Conservation (phyloP, 2,888 invertebrate species). For the Agrotis ipsilon region DNA sequence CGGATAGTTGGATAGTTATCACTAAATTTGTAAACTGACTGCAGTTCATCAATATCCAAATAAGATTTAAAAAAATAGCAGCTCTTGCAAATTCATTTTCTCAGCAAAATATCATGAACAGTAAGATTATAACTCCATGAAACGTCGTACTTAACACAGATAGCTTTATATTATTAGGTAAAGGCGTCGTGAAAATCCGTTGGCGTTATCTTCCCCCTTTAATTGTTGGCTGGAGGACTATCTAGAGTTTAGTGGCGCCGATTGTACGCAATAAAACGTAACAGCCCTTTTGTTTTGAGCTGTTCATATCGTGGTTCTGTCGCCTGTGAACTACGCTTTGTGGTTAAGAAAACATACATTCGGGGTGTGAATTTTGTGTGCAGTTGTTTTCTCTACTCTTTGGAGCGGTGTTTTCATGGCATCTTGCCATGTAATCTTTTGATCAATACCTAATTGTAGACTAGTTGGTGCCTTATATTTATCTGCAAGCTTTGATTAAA, state of each 20-base stretch:
- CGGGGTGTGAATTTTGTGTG: constrained; percentile 22
- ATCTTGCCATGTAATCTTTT: constrained; percentile 7
- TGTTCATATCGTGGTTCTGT: constrained; percentile 75
- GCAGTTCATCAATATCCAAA: too few relatives aligned
- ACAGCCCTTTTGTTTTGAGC: constrained; percentile 81
- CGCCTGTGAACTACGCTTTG: constrained; percentile 68
- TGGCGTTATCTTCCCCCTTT: constrained; percentile 83
- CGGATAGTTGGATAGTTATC: neutral
- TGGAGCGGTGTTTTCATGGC: constrained; percentile 20
- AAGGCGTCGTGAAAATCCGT: constrained; percentile 76
- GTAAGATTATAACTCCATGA: constrained; percentile 26
- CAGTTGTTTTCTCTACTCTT: constrained; percentile 19
- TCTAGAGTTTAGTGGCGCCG: constrained; percentile 80
- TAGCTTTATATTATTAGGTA: constrained; percentile 64
- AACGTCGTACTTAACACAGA: constrained; percentile 38
- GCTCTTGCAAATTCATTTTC: neutral
- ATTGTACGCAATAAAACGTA: constrained; percentile 85
- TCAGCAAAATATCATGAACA: neutral
- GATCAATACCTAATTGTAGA: neutral
- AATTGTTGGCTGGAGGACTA: constrained; percentile 86
- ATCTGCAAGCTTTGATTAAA: too few relatives aligned
- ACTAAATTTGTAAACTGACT: too few relatives aligned
- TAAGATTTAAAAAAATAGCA: neutral
- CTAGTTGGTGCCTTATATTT: too few relatives aligned
- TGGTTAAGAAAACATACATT: constrained; percentile 66